Evolutionary conservation across 2,113 vertebrate species (phyloP), one percentile per base, ranked within the genome.

Genomic region (Pogona vitticeps): DNA sequence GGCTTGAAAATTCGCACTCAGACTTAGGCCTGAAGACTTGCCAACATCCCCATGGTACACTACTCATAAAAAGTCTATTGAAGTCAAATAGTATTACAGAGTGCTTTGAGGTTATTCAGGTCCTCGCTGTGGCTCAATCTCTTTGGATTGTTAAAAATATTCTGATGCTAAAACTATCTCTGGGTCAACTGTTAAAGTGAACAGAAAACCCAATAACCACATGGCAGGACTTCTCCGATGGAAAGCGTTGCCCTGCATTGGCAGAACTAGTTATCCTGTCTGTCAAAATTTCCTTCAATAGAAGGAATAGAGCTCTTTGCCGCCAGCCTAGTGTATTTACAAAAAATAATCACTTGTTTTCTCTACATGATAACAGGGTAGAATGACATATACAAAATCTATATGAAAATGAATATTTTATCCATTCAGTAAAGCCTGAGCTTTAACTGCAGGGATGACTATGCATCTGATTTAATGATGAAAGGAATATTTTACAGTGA

Each of bases 401-500:
- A 88, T 73, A 84, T 76, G 40, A 3, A 89, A 86, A 88, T 42
- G 0, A 88, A 80, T 84, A 1, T 10, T 46, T 87, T 83, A 2
- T 17, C 76, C 61, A 18, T 77, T 70, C 82, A 72, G 80, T 59
- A 78, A 80, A 86, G 80, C 26, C 58, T 91, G 79, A 87, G 67
- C 82, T 17, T 46, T 0, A 0, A 26, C 75, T 28, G 0, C 59
- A 0, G 0, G 76, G 81, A 10, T 88, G 76, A 58, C 71, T 23
- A 33, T 88, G 73, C 46, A 0, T 46, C 28, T 76, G 87, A 78
- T 0, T 0, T 42, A 1, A 14, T 40, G 4, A 56, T 88, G 0
- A 0, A 83, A 91, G 82, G 72, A 90, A 83, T 59, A 83, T 89
- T 92, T 84, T 1, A 0, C 90, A 92, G 85, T 79, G 2, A 80